Conservation (phyloP, 2,113 vertebrate species). For the Tympanuchus pallidicinctus region DNA sequence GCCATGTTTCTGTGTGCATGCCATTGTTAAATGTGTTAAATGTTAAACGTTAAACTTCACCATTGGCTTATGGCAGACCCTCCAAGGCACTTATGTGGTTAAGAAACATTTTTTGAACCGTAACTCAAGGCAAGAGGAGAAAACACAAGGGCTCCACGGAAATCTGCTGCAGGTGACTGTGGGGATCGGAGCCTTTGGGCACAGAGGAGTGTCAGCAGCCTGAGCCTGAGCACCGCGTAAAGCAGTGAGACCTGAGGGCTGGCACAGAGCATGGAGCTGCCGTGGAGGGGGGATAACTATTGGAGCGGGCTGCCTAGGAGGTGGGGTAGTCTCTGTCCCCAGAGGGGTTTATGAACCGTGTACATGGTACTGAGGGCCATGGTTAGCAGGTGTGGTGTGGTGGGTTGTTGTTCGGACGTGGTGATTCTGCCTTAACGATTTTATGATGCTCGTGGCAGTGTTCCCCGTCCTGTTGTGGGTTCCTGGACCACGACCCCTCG, state of each 20-base stretch:
- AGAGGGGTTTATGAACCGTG: no score
- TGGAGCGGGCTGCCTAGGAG: no score
- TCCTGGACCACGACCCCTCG: neutral
- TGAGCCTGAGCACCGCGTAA: no score
- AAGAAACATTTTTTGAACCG: neutral
- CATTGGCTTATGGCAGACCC: no score
- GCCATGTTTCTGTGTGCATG: neutral
- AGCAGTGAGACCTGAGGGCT: neutral
- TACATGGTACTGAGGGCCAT: no score
- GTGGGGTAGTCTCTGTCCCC: no score
- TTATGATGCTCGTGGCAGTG: neutral
- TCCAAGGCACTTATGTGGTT: neutral
- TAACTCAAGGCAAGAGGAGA: neutral
- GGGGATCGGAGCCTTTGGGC: neutral
- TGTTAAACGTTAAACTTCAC: no score
- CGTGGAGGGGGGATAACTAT: slow-evolving; percentile 15
- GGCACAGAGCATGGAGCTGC: neutral
- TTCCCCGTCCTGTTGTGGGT: neutral
- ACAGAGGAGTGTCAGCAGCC: neutral
- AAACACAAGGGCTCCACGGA: neutral
- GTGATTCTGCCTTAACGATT: no score
- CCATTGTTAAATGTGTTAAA: neutral
- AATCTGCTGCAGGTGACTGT: neutral
- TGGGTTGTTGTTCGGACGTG: no score
- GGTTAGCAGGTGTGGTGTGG: no score